Conservation (phyloP, 1,140 invertebrate genomes). For the Rhyzopertha dominica region DNA sequence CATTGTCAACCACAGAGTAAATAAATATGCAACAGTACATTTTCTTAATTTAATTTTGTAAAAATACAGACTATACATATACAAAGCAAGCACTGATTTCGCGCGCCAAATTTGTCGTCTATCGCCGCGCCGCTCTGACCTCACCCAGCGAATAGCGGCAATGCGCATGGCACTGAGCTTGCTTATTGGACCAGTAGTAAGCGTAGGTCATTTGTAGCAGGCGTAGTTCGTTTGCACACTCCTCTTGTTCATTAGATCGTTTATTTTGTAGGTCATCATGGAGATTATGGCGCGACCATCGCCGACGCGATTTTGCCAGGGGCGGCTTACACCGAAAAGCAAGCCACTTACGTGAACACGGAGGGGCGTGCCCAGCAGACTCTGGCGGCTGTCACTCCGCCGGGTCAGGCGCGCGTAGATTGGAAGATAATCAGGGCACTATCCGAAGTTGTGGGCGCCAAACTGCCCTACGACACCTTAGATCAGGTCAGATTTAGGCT, state of each 20-base stretch:
- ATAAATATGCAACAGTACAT: too few relatives aligned
- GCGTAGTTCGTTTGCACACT: too few relatives aligned
- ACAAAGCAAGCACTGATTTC: too few relatives aligned
- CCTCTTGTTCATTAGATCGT: not conserved
- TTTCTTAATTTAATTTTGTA: too few relatives aligned
- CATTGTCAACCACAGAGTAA: too few relatives aligned
- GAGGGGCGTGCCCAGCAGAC: slow-evolving; percentile 97
- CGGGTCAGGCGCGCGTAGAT: slow-evolving; percentile 90
- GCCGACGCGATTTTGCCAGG: slow-evolving; percentile 94
- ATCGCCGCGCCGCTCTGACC: too few relatives aligned
- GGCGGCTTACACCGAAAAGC: slow-evolving; percentile 98
- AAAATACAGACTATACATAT: too few relatives aligned
- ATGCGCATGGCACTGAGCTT: too few relatives aligned
- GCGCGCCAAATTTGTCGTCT: too few relatives aligned
- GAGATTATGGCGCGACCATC: slow-evolving; percentile 86
- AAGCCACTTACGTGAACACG: slow-evolving; percentile 94
- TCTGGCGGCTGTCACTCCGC: slow-evolving; percentile 82
- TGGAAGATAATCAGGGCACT: slow-evolving; percentile 92
- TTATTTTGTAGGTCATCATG: slow-evolving; percentile 77
- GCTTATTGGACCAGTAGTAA: too few relatives aligned
- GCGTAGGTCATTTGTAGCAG: too few relatives aligned
- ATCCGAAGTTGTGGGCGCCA: slow-evolving; percentile 71
- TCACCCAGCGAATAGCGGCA: not conserved
- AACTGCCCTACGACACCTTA: slow-evolving; percentile 86
- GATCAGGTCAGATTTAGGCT: slow-evolving; percentile 79